A percentile compares a stretch with the other conserved stretches of the same genome.
Conservation (phyloP, 2,113 vertebrate genomes). For the Herpailurus yagouaroundi region DNA sequence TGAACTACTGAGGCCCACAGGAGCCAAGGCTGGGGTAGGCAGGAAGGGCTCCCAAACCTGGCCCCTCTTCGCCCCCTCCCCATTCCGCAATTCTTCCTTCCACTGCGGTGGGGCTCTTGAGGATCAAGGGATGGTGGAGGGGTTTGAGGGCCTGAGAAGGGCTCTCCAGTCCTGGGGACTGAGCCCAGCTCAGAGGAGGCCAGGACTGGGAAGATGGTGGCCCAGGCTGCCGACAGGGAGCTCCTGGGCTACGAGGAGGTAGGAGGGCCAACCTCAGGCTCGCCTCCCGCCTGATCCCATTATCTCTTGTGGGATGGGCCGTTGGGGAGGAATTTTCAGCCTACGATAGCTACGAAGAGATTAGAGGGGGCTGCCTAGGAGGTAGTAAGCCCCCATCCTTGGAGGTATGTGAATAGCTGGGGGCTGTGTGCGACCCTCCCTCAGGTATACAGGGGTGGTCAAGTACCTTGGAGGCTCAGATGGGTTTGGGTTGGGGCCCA, state of each 20-base stretch:
- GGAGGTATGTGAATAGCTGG: neutral
- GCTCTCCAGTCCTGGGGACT: neutral
- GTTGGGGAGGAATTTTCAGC: neutral
- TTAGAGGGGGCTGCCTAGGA: neutral
- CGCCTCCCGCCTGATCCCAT: neutral
- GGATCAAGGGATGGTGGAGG: too few relatives aligned
- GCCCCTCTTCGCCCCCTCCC: neutral
- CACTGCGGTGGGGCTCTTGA: neutral
- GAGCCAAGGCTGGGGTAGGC: too few relatives aligned
- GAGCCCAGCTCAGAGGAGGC: neutral
- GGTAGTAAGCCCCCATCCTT: neutral
- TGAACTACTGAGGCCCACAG: neutral
- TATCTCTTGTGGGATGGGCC: neutral
- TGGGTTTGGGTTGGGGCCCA: neutral
- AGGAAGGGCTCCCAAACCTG: neutral
- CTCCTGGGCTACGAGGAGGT: neutral
- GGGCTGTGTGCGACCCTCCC: rapidly evolving
- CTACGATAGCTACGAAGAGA: neutral
- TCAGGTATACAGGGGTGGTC: neutral
- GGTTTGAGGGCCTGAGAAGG: neutral
- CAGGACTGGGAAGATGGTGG: neutral
- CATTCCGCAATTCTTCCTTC: neutral
- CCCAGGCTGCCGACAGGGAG: neutral
- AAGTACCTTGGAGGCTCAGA: rapidly evolving
- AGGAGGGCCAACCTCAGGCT: neutral